Conservation (phyloP, 2,888 invertebrate genomes). For the Augochlorella aurata region DNA sequence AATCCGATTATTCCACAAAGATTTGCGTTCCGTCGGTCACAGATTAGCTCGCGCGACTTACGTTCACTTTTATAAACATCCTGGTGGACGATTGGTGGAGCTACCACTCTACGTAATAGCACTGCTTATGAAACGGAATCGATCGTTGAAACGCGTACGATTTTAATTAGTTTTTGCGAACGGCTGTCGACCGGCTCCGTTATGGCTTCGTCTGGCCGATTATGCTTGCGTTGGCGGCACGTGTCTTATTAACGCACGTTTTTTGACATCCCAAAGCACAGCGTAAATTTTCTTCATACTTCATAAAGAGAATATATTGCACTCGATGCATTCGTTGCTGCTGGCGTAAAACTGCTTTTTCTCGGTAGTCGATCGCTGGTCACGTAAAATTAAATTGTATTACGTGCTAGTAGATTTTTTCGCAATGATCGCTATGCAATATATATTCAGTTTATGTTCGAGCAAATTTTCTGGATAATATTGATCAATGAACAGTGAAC, state of each 20-base stretch:
- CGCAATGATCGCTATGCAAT: too few species aligned
- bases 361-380: too few species aligned
- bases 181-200: not conserved
- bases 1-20: conserved; percentile 18
- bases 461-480: too few species aligned
- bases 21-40: conserved; percentile 17
- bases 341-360: too few species aligned
- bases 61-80: conserved; percentile 14
- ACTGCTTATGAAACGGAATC: not conserved
- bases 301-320: too few species aligned
- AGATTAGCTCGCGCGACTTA: not conserved
- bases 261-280: too few species aligned
- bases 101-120: not conserved
- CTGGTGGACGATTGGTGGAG: not conserved
- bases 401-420: too few species aligned
- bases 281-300: not conserved
- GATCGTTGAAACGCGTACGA: not conserved
- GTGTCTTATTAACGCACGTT: too few species aligned
- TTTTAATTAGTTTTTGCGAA: conserved; percentile 5
- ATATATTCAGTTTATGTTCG: too few species aligned
- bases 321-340: too few species aligned
- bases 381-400: too few species aligned
- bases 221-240: not conserved
- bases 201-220: not conserved
- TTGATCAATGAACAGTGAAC: too few species aligned